phyloP scores from a whole-genome alignment of 2,113 vertebrate species.

The Amphiprion ocellaris region DNA sequence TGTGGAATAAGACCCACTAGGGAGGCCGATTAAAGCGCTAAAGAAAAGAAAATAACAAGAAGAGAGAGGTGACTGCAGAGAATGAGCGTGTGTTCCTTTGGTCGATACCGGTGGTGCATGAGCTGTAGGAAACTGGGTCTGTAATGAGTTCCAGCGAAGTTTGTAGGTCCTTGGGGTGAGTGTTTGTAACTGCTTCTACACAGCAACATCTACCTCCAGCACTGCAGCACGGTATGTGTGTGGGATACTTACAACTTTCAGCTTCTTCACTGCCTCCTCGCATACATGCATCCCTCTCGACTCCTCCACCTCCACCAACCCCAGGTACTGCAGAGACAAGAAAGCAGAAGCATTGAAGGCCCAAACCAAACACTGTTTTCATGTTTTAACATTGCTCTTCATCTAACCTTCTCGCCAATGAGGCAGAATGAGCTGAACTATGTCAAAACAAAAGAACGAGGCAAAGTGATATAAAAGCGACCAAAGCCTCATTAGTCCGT shows the following conservation, averaged over 20 bases:
- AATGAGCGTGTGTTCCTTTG: neutral
- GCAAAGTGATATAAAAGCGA: neutral
- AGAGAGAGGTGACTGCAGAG: neutral
- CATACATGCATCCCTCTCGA: constrained; percentile 96
- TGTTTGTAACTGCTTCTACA: constrained; percentile 13
- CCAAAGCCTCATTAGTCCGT: neutral
- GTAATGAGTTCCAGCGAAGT: constrained; percentile 45
- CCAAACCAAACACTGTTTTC: neutral
- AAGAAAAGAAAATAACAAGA: constrained; percentile 37
- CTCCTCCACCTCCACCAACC: constrained; percentile 93
- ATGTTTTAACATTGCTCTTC: neutral
- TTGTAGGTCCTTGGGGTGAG: constrained; percentile 20
- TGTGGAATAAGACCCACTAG: constrained; percentile 10
- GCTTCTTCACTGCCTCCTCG: constrained; percentile 94
- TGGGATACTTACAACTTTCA: constrained; percentile 88
- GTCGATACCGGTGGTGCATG: constrained; percentile 17
- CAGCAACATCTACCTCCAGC: constrained; percentile 18
- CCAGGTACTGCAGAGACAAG: constrained; percentile 86
- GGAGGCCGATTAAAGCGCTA: constrained; percentile 13
- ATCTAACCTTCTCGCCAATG: neutral
- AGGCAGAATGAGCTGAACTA: neutral
- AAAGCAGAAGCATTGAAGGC: neutral
- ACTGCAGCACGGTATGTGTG: constrained; percentile 25
- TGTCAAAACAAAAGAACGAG: neutral
- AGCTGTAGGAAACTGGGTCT: neutral